Conservation (phyloP, 2,113 vertebrate species). For the Nyctereutes procyonoides region DNA sequence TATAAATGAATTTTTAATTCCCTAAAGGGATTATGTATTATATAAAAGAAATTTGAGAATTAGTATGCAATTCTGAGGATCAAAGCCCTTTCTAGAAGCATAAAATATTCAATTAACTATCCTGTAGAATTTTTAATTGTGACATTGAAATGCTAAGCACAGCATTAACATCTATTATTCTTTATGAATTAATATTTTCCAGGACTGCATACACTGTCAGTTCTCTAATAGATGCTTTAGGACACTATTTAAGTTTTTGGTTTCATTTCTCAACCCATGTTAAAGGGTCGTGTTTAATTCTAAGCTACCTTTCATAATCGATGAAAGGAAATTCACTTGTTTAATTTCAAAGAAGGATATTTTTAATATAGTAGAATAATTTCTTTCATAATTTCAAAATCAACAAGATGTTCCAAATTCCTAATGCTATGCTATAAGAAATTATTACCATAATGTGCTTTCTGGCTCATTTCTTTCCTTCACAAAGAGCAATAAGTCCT, state of each 20-base stretch:
- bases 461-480: constrained; percentile 2
- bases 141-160: constrained; percentile 78
- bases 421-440: background rate
- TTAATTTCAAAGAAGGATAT: background rate
- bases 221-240: constrained; percentile 64
- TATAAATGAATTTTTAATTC: constrained; percentile 47
- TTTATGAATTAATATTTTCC: constrained; percentile 73
- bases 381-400: constrained; percentile 53
- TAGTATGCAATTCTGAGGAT: constrained; percentile 68
- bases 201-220: constrained; percentile 65
- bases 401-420: constrained; percentile 38
- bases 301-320: constrained; percentile 38
- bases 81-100: constrained; percentile 70
- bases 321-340: constrained; percentile 24
- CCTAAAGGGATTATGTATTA: constrained; percentile 64
- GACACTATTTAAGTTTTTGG: constrained; percentile 48
- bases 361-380: constrained; percentile 39
- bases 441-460: background rate
- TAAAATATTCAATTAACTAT: constrained; percentile 83
- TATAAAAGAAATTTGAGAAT: constrained; percentile 65
- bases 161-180: constrained; percentile 81
- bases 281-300: constrained; percentile 53
- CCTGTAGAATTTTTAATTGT: constrained; percentile 79
- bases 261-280: constrained; percentile 24
- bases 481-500: background rate